Percentiles rank a stretch among this genome's conserved stretches.
Evolutionary conservation across 2,888 invertebrate species (phyloP).

Genomic region (Habrosyne pyritoides): DNA sequence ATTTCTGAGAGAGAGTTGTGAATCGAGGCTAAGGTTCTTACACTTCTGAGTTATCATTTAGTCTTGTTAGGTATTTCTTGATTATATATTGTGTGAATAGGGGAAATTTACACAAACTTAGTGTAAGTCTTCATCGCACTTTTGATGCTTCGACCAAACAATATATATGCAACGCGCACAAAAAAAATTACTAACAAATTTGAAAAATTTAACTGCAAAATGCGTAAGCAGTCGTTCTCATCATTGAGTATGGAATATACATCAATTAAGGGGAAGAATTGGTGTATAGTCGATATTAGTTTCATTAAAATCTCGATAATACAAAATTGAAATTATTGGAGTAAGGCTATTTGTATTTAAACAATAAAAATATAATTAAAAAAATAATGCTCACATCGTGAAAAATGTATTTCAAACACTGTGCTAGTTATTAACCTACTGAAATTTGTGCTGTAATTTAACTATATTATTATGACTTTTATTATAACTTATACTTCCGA

Average conservation of each 20-base stretch:
- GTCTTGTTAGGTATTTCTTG: constrained; percentile 46
- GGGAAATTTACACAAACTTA: constrained; percentile 79
- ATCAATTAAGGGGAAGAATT: constrained; percentile 82
- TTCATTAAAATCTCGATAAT: constrained; percentile 47
- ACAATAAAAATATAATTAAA: constrained; percentile 32
- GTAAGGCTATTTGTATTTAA: constrained; percentile 63
- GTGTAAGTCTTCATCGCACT: constrained; percentile 64
- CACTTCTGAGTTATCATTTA: constrained; percentile 45
- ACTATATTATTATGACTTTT: constrained; percentile 73
- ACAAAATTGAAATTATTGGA: constrained; percentile 47
- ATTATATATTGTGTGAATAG: constrained; percentile 68
- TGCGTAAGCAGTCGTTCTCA: constrained; percentile 33
- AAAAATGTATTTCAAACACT: constrained; percentile 76
- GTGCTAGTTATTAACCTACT: constrained; percentile 77
- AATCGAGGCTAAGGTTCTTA: constrained; percentile 56
- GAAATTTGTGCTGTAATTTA: constrained; percentile 78
- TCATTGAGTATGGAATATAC: constrained; percentile 62
- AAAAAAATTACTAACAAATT: constrained; percentile 42
- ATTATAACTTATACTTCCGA: constrained; percentile 83
- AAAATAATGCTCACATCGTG: constrained; percentile 76
- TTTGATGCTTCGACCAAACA: constrained; percentile 68
- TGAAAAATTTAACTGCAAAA: constrained; percentile 32
- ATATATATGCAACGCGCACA: constrained; percentile 70
- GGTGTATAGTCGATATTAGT: constrained; percentile 58
- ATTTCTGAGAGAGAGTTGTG: constrained; percentile 67